A percentile compares a stretch with the other conserved stretches of the same genome.
These are phyloP conservation scores for Oscheius sp. DNA, from an alignment of 2,888 invertebrate species.

Conservation along the genomic window DNA sequence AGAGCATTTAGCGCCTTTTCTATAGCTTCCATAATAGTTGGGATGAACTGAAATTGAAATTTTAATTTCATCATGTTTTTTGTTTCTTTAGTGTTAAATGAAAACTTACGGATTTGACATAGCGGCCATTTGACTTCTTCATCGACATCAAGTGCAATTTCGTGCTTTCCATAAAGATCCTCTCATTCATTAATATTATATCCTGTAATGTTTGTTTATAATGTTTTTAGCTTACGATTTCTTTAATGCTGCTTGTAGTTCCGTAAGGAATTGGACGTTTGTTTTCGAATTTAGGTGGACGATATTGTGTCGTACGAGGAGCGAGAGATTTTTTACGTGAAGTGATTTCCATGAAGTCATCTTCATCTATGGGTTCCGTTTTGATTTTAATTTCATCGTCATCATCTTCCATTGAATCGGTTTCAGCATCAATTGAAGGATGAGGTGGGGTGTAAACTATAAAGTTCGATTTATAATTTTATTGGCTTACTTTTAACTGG, in stretches of 20 bases:
- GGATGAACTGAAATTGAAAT: not conserved
- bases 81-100: not conserved
- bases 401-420: not conserved
- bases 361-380: not conserved
- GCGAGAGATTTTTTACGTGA: too few species aligned
- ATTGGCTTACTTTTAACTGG: not conserved
- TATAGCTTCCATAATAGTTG: constrained; percentile 2
- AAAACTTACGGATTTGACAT: not conserved
- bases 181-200: constrained; percentile 1
- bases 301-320: too few species aligned
- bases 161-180: not conserved
- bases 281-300: too few species aligned
- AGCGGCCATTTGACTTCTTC: not conserved
- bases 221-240: too few species aligned
- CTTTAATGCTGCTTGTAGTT: too few species aligned
- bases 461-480: not conserved
- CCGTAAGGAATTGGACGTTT: too few species aligned
- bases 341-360: too few species aligned
- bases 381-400: not conserved
- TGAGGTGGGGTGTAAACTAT: not conserved
- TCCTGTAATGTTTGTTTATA: not conserved
- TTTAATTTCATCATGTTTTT: not conserved
- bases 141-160: not conserved
- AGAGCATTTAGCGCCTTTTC: not conserved
- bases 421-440: not conserved